Evolutionary conservation across 2,888 invertebrate species (phyloP).

Genomic region (Parapristionchus giblindavisi): DNA sequence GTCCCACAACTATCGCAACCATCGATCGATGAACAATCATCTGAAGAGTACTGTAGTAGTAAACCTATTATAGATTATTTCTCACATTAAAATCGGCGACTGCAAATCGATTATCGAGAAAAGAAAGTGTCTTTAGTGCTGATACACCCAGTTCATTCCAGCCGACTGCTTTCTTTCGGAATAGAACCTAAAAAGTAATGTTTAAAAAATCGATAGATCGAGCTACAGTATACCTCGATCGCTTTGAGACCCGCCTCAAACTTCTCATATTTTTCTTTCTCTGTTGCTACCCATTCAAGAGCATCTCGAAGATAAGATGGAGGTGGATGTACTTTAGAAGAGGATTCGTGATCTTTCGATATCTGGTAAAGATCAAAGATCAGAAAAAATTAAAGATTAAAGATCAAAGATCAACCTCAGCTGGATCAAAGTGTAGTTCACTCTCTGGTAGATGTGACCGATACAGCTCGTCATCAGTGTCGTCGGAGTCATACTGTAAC

Average conservation of each 20-base stretch:
- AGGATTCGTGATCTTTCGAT: neutral
- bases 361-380: neutral
- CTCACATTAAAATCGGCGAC: conserved; percentile 41
- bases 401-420: neutral
- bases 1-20: conserved; percentile 20
- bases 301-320: conserved; percentile 34
- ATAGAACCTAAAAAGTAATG: conserved; percentile 33
- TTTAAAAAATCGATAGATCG: neutral
- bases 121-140: conserved; percentile 37
- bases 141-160: conserved; percentile 39
- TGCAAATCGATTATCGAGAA: conserved; percentile 42
- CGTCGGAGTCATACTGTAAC: conserved; percentile 17
- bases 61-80: neutral
- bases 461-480: conserved; percentile 14
- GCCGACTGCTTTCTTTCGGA: conserved; percentile 42
- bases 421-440: neutral
- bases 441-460: neutral
- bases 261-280: conserved; percentile 35
- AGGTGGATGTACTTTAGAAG: neutral
- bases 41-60: neutral
- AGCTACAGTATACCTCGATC: conserved; percentile 16
- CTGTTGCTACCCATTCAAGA: conserved; percentile 32
- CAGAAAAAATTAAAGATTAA: neutral
- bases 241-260: conserved; percentile 33
- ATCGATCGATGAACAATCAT: conserved; percentile 17